Evolutionary conservation across 2,888 invertebrate species (phyloP).

Genomic region (Sinelater perroti): DNA sequence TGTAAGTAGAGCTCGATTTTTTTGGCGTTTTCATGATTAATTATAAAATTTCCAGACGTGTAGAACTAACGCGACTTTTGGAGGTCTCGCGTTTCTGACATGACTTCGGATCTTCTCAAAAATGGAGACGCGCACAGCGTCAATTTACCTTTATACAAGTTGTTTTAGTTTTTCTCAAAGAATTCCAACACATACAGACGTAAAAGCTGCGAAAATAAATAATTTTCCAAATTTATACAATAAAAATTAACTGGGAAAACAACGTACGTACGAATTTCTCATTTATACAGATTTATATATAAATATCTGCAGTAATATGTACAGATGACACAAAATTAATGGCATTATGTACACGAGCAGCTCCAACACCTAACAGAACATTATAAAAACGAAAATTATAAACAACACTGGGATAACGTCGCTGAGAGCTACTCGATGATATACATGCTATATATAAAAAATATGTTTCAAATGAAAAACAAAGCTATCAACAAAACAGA

Average conservation of each 20-base stretch:
- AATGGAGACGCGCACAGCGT: conserved; percentile 8
- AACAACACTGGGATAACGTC: conserved; percentile 1
- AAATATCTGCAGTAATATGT: conserved; percentile 32
- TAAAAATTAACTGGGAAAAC: conserved; percentile 9
- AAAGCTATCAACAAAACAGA: conserved; percentile 36
- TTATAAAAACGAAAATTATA: conserved; percentile 6
- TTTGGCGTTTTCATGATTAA: conserved; percentile 15
- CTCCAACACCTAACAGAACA: conserved; percentile 2
- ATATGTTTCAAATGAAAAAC: no score
- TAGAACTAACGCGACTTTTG: conserved; percentile 32
- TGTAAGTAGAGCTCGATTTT: conserved; percentile 11
- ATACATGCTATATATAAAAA: no score
- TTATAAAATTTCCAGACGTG: conserved; percentile 23
- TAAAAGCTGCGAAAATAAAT: conserved; percentile 23
- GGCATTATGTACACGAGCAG: conserved; percentile 32
- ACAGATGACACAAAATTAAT: conserved; percentile 35
- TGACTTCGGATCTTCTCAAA: conserved; percentile 16
- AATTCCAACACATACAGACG: not conserved
- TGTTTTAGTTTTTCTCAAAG: not conserved
- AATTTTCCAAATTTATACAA: conserved; percentile 18
- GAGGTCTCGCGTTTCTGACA: conserved; percentile 20
- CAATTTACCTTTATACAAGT: conserved; percentile 10
- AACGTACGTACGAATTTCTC: conserved; percentile 26
- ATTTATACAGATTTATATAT: conserved; percentile 28
- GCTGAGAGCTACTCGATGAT: conserved; percentile 4